phyloP scores from a whole-genome alignment of 1,140 invertebrate genomes.

The Laodelphax striatellus region DNA sequence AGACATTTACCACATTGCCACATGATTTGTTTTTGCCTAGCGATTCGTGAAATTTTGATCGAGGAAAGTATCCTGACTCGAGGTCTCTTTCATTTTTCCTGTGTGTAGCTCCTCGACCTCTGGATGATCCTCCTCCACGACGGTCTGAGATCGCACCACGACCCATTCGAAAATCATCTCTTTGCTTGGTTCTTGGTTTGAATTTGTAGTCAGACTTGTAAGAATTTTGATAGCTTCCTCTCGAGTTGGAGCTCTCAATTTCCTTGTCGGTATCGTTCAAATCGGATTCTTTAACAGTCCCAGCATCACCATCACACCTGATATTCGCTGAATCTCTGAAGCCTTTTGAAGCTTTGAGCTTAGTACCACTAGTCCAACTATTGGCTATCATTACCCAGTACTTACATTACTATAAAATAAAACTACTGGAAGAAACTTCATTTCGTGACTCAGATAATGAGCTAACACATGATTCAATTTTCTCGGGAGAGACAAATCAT shows the following conservation, averaged over 20 bases:
- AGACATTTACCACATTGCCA: neutral
- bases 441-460: neutral
- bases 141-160: slow-evolving; percentile 5
- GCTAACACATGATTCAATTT: too few relatives aligned
- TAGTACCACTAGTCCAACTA: slow-evolving; percentile 4
- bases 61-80: slow-evolving; percentile 6
- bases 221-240: neutral
- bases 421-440: neutral
- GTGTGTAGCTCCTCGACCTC: slow-evolving; percentile 3
- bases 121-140: slow-evolving; percentile 5
- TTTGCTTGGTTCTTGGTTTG: slow-evolving; percentile 9
- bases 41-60: slow-evolving; percentile 15
- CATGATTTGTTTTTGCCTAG: slow-evolving; percentile 10
- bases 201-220: slow-evolving; percentile 2
- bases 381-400: slow-evolving; percentile 17
- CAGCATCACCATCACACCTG: slow-evolving; percentile 8
- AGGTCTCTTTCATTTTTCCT: slow-evolving; percentile 9
- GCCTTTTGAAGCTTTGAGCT: slow-evolving; percentile 17
- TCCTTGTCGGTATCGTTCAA: slow-evolving; percentile 12
- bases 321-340: slow-evolving; percentile 12
- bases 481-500: too few relatives aligned
- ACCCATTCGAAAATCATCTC: slow-evolving; percentile 14
- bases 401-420: slow-evolving; percentile 12
- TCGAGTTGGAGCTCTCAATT: neutral
- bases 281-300: slow-evolving; percentile 7